Evolutionary conservation across 2,113 vertebrate species (phyloP).

Genomic region (Notothenia coriiceps): DNA sequence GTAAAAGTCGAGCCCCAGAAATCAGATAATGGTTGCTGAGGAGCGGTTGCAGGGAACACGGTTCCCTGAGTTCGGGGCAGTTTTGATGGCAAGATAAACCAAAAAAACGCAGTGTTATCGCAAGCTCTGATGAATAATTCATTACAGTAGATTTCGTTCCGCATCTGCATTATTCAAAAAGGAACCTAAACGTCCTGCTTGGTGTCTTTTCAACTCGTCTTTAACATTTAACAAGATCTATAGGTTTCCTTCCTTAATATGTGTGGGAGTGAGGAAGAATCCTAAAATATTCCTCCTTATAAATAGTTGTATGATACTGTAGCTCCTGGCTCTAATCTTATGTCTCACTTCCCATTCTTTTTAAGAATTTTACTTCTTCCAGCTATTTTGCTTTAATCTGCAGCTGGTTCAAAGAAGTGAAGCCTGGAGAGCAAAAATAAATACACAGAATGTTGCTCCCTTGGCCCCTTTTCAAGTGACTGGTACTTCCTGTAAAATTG

Average conservation of each 20-base stretch:
- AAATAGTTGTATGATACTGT: neutral
- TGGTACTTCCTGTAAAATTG: conserved; percentile 57
- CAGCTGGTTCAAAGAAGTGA: conserved; percentile 7
- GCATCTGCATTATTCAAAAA: conserved; percentile 44
- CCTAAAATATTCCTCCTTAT: neutral
- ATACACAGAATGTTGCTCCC: conserved; percentile 28
- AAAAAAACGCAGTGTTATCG: conserved; percentile 20
- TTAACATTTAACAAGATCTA: conserved; percentile 10
- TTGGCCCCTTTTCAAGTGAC: conserved; percentile 37
- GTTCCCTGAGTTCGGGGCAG: conserved; percentile 21
- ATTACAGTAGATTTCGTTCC: neutral
- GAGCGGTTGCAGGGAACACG: conserved; percentile 2
- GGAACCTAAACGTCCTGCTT: conserved; percentile 14
- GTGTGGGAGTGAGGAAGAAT: neutral
- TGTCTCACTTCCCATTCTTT: neutral
- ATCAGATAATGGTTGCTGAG: conserved; percentile 54
- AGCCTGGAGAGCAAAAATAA: conserved; percentile 29
- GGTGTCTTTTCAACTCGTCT: conserved; percentile 12
- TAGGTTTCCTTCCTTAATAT: neutral
- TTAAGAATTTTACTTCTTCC: conserved; percentile 2
- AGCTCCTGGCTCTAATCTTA: neutral
- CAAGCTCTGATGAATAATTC: conserved; percentile 64
- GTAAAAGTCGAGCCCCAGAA: conserved; percentile 21
- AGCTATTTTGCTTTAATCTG: conserved; percentile 29
- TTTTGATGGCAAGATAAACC: conserved; percentile 48